Conservation (phyloP, 2,113 vertebrate species). For the Siphamia tubifer region DNA sequence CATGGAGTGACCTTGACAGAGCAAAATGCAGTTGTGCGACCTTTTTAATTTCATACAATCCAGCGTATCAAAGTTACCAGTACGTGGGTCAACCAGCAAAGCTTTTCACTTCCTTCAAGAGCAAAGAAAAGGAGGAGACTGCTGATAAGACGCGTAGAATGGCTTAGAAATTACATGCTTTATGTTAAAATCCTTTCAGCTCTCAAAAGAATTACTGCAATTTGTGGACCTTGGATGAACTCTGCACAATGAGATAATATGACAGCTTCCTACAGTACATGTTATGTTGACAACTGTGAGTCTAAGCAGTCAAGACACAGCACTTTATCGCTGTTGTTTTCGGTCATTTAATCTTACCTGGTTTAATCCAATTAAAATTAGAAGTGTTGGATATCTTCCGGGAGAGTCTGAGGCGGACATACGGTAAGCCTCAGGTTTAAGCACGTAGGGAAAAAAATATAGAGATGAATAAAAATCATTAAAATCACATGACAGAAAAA, state of each 20-base stretch:
- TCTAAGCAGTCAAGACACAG: neutral
- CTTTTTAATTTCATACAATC: slow-evolving; percentile 35
- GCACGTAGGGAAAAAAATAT: slow-evolving; percentile 3
- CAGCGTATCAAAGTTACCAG: slow-evolving; percentile 42
- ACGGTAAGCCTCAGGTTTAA: neutral
- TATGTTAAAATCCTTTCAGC: slow-evolving; percentile 39
- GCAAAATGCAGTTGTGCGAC: slow-evolving; percentile 26
- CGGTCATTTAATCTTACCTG: neutral
- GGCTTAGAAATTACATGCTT: slow-evolving; percentile 54
- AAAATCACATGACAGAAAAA: neutral
- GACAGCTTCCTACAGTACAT: neutral
- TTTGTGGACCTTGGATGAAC: slow-evolving; percentile 43
- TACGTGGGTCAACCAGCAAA: slow-evolving; percentile 4
- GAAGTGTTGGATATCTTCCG: slow-evolving; percentile 3
- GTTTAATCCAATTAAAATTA: slow-evolving; percentile 38
- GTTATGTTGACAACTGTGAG: slow-evolving; percentile 16
- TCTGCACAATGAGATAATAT: slow-evolving; percentile 14
- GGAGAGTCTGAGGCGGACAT: neutral
- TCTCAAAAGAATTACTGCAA: slow-evolving; percentile 18
- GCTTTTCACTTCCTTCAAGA: slow-evolving; percentile 21
- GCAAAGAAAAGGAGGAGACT: slow-evolving; percentile 44
- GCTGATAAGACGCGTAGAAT: slow-evolving; percentile 51
- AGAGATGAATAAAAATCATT: slow-evolving; percentile 14
- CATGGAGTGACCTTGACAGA: too few relatives aligned
- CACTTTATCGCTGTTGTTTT: neutral